Conservation (phyloP, 2,113 vertebrate species). For the Promerops cafer region DNA sequence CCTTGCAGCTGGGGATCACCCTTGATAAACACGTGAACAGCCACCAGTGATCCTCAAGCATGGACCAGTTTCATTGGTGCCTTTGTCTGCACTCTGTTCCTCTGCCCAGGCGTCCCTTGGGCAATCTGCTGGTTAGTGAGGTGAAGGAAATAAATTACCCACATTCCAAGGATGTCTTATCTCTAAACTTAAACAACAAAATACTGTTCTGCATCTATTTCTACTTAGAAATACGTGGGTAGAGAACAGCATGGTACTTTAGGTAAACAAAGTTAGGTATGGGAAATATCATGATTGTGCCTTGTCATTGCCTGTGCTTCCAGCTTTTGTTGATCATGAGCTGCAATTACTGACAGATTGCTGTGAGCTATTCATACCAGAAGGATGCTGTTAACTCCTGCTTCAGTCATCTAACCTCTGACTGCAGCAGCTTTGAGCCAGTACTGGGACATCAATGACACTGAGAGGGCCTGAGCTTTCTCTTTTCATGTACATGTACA, state of each 20-base stretch:
- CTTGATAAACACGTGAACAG: not conserved
- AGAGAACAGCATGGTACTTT: not conserved
- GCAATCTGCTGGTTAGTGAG: not conserved
- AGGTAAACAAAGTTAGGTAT: not conserved
- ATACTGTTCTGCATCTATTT: not conserved
- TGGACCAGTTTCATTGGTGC: accelerated
- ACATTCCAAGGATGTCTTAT: not conserved
- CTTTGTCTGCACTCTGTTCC: not conserved
- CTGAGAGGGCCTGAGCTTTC: not conserved
- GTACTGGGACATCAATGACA: not conserved
- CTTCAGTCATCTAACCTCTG: not conserved
- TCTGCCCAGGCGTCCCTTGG: accelerated
- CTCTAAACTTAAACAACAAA: not conserved
- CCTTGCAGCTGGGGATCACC: not conserved
- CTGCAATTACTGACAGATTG: not conserved
- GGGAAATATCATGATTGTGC: not conserved
- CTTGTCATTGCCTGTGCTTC: not conserved
- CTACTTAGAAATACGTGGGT: not conserved
- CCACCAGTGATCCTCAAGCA: not conserved
- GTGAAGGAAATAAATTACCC: not conserved
- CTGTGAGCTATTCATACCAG: not conserved
- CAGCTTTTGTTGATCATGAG: not conserved
- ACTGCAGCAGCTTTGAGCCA: not conserved
- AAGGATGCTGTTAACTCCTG: not conserved
- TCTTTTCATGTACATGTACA: not conserved